Conservation (phyloP, 2,797 vertebrate genomes). For the Acanthurus tractus region DNA sequence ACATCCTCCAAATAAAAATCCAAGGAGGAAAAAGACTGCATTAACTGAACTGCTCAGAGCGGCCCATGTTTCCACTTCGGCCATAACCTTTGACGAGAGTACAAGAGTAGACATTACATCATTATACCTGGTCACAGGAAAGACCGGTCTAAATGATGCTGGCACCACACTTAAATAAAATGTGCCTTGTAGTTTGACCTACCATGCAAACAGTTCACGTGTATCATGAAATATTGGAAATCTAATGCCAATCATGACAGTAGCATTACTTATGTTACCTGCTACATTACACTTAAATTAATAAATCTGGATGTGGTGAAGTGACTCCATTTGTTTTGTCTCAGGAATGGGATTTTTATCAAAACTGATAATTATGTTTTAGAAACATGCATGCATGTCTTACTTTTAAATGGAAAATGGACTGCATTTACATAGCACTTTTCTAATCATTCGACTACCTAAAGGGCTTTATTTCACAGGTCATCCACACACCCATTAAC, state of each 20-base stretch:
- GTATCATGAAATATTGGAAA: background rate
- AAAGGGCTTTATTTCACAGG: no score
- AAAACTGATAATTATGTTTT: no score
- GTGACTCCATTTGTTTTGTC: background rate
- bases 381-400: no score
- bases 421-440: background rate
- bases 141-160: background rate
- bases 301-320: slow-evolving; percentile 10
- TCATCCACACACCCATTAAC: no score
- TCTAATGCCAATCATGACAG: background rate
- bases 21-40: background rate
- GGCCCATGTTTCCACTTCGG: no score
- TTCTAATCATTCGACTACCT: slow-evolving; percentile 4
- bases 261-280: background rate
- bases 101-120: background rate
- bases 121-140: background rate
- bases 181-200: background rate
- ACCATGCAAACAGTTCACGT: background rate
- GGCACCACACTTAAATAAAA: background rate
- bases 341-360: background rate
- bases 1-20: background rate
- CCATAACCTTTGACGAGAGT: background rate
- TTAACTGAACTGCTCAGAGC: background rate
- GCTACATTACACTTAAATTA: background rate
- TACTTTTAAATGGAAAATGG: no score